phyloP scores from a whole-genome alignment of 2,113 vertebrate genomes.

The Condylura cristata region DNA sequence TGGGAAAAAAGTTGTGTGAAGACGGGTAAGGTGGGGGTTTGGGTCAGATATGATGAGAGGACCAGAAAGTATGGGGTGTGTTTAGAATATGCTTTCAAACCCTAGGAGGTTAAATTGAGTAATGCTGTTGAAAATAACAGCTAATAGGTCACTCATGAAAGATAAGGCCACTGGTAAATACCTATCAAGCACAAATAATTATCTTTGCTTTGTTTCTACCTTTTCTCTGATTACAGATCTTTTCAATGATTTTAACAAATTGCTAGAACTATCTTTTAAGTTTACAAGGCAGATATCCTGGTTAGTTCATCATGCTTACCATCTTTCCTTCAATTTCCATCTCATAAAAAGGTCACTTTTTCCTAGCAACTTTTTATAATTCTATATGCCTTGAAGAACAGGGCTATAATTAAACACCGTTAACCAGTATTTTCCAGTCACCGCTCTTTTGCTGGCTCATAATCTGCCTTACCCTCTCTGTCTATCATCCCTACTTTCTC shows the following conservation, averaged over 20 bases:
- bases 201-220: background rate
- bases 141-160: background rate
- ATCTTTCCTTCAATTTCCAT: background rate
- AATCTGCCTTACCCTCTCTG: background rate
- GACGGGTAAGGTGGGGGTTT: background rate
- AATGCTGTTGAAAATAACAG: background rate
- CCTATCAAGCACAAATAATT: background rate
- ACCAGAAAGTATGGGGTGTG: background rate
- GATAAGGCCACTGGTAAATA: background rate
- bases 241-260: background rate
- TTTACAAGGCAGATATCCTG: background rate
- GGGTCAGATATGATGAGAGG: background rate
- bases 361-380: background rate
- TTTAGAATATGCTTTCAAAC: slow-evolving; percentile 16
- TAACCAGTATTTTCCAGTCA: background rate
- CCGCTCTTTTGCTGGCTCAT: background rate
- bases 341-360: background rate
- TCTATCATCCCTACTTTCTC: background rate
- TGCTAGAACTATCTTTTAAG: background rate
- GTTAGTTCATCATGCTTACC: background rate
- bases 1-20: background rate
- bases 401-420: background rate
- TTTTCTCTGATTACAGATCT: background rate
- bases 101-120: background rate
- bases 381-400: background rate